Percentiles rank a stretch among this genome's conserved stretches.
Conservation (phyloP, 2,888 invertebrate species). For the Tillus elongatus region DNA sequence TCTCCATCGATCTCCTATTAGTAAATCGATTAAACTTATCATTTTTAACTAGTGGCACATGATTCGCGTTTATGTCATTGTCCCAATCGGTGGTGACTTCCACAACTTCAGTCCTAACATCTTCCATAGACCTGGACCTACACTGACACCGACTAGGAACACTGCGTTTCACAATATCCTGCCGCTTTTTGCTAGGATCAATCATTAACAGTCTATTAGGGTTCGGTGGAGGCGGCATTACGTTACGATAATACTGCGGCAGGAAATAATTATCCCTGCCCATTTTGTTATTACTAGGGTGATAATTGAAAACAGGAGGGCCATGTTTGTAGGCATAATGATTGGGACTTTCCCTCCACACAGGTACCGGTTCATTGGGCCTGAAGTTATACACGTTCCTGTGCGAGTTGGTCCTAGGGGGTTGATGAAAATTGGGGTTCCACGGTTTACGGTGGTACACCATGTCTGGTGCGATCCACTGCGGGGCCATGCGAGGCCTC, state of each 20-base stretch:
- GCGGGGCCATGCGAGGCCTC: conserved; percentile 46
- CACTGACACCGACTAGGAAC: conserved; percentile 48
- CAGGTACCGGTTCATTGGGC: conserved; percentile 24
- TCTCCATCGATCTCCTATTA: conserved; percentile 63
- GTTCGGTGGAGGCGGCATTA: conserved; percentile 51
- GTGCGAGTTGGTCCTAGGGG: background rate
- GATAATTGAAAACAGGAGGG: conserved; percentile 44
- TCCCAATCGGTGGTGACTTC: conserved; percentile 46
- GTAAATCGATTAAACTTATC: conserved; percentile 33
- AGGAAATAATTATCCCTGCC: conserved; percentile 54
- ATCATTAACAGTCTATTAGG: conserved; percentile 35
- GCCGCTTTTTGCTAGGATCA: conserved; percentile 31
- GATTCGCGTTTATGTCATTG: conserved; percentile 55
- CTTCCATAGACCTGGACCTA: conserved; percentile 63
- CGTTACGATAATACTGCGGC: conserved; percentile 59
- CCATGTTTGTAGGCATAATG: background rate
- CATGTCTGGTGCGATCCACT: conserved; percentile 41
- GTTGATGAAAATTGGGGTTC: too few relatives aligned
- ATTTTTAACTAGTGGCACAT: conserved; percentile 43
- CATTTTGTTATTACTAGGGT: conserved; percentile 41
- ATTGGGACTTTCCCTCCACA: conserved; percentile 37
- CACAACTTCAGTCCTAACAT: conserved; percentile 58
- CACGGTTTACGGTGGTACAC: conserved; percentile 47
- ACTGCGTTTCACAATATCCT: background rate
- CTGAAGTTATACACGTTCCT: background rate